Evolutionary conservation across 2,888 invertebrate species (phyloP).

Genomic region (Villa cingulata): DNA sequence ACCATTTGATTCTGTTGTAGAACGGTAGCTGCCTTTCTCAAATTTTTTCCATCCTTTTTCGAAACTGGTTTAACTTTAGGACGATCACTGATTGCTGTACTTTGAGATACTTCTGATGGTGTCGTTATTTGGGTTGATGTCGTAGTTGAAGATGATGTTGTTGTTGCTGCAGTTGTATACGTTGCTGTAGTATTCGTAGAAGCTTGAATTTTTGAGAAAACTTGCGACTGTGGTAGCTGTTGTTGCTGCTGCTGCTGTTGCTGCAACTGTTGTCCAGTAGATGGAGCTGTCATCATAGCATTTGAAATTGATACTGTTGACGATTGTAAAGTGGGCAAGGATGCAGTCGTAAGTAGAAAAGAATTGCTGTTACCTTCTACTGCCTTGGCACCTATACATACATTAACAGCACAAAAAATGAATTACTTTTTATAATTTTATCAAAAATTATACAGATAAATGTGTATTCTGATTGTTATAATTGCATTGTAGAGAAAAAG

Average conservation of each 20-base stretch:
- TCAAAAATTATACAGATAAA: too few relatives aligned
- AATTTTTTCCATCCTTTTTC: conserved; percentile 65
- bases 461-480: too few relatives aligned
- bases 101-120: conserved; percentile 40
- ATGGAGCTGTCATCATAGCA: not conserved
- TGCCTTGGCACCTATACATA: conserved; percentile 7
- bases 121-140: conserved; percentile 28
- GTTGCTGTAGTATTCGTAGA: conserved; percentile 12
- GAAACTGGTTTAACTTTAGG: conserved; percentile 70
- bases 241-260: conserved; percentile 1
- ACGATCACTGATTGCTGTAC: conserved; percentile 68
- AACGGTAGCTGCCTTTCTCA: conserved; percentile 45
- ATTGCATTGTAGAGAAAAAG: too few relatives aligned
- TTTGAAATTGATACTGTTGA: not conserved
- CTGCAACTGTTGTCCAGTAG: conserved; percentile 1
- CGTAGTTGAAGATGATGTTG: conserved; percentile 6
- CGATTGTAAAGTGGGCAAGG: conserved; percentile 10
- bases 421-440: too few relatives aligned
- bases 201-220: not conserved
- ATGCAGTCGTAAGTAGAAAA: conserved; percentile 11
- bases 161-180: conserved; percentile 8
- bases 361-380: conserved; percentile 10
- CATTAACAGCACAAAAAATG: too few relatives aligned
- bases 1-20: conserved; percentile 36
- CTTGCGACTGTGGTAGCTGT: not conserved